A percentile compares a stretch with the other conserved stretches of the same genome.
phyloP scores from a whole-genome alignment of 2,888 invertebrate species.

The Pyrrhosoma nymphula region DNA sequence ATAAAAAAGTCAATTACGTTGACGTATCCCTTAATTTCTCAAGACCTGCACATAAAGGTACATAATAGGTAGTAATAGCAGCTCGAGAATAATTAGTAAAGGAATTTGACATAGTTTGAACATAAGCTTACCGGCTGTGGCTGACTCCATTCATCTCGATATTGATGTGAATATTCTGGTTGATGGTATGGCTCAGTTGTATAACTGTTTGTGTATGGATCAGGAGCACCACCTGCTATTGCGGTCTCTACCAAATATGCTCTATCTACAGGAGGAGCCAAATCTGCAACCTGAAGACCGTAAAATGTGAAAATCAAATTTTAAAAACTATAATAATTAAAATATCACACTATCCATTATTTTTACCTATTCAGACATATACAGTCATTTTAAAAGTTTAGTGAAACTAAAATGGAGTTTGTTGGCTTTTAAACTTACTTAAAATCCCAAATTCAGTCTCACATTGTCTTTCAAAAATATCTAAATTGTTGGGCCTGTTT shows the following conservation, averaged over 20 bases:
- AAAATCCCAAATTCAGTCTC: too few species aligned
- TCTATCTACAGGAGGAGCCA: slow-evolving; percentile 70
- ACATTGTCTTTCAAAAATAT: too few species aligned
- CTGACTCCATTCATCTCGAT: slow-evolving; percentile 71
- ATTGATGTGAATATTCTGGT: slow-evolving; percentile 70
- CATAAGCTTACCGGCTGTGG: slow-evolving; percentile 63
- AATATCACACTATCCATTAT: background rate
- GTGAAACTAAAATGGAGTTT: too few species aligned
- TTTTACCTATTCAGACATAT: background rate
- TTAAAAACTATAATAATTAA: background rate
- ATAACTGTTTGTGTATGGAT: slow-evolving; percentile 71
- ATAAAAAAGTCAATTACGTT: too few species aligned
- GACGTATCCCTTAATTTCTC: too few species aligned
- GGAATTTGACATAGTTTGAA: too few species aligned
- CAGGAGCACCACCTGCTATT: slow-evolving; percentile 69
- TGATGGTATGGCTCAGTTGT: slow-evolving; percentile 70
- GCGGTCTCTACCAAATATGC: slow-evolving; percentile 70
- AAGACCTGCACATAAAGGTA: too few species aligned
- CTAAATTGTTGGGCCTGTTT: too few species aligned
- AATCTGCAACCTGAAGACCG: slow-evolving; percentile 70
- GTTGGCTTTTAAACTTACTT: too few species aligned
- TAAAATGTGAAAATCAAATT: background rate
- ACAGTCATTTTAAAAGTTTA: too few species aligned
- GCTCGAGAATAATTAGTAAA: too few species aligned
- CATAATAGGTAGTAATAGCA: too few species aligned